Conservation (phyloP, 2,888 invertebrate genomes). For the Rutpela maculata region DNA sequence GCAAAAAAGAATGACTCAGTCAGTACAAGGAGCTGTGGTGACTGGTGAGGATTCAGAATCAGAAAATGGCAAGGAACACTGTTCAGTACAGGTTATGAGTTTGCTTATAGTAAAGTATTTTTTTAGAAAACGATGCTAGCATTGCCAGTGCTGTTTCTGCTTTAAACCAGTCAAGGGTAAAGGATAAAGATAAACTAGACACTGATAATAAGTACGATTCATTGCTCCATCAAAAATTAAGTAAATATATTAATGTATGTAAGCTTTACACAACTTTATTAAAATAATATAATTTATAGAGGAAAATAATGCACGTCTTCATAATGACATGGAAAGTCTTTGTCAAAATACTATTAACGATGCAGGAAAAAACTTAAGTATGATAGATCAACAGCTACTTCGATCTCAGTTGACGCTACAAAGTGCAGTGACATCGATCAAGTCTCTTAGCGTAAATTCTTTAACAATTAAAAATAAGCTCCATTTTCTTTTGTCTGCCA, state of each 20-base stretch:
- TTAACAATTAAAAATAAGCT: constrained; percentile 67
- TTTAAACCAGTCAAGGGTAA: constrained; percentile 52
- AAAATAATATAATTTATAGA: constrained; percentile 60
- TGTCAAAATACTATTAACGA: constrained; percentile 64
- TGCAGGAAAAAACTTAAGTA: constrained; percentile 65
- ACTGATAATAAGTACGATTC: constrained; percentile 61
- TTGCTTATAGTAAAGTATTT: constrained; percentile 30
- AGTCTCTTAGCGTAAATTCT: constrained; percentile 67
- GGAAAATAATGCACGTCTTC: constrained; percentile 68
- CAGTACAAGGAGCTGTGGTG: constrained; percentile 69
- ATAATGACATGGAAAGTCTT: constrained; percentile 64
- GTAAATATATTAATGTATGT: constrained; percentile 56
- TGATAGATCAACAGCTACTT: constrained; percentile 69
- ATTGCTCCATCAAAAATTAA: constrained; percentile 67
- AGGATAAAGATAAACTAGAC: constrained; percentile 37
- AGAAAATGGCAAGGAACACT: constrained; percentile 64
- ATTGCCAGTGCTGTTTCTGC: constrained; percentile 67
- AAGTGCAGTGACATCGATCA: constrained; percentile 68
- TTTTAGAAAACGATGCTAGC: constrained; percentile 65
- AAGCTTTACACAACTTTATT: constrained; percentile 17
- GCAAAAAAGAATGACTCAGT: constrained; percentile 51
- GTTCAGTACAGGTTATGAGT: constrained; percentile 1
- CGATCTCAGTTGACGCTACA: constrained; percentile 71
- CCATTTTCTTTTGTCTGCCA: constrained; percentile 67
- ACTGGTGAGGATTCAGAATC: constrained; percentile 72